Evolutionary conservation across 2,113 vertebrate species (phyloP), one percentile per base, ranked within the genome.

Genomic region (Rana temporaria): DNA sequence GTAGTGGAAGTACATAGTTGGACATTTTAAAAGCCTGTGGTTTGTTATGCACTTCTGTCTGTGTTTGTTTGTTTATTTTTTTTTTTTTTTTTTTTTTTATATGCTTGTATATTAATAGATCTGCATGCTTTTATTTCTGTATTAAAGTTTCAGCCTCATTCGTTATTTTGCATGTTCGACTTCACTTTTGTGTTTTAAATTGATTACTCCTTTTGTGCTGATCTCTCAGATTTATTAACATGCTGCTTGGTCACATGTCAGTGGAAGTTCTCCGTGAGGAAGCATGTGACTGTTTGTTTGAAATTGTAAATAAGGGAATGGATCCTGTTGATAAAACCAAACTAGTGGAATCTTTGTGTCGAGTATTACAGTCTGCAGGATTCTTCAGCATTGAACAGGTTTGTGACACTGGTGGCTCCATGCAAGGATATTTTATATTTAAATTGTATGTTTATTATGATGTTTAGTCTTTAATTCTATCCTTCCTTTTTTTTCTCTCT

Each of bases 241-340:
- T 99, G 91, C 92, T 99, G 91, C 95, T 99, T 90, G 94, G 96
- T 88, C 98, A 99, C 79, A 98, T 99, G 98, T 99, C 97, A 5
- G 92, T 99, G 91, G 96, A 97, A 90, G 97, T 98, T 88, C 95
- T 99, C 8, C 88, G 98, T 22, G 98, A 99, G 90, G 97, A 98
- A 92, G 98, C 98, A 38, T 99, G 98, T 69, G 98, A 99, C 88
- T 99, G 98, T 90, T 94, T 99, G 88, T 98, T 96, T 91, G 98
- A 99, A 91, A 98, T 99, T 70, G 88, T 99, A 90, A 99, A 98
- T 93, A 99, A 99, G 86, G 98, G 98, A 76, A 99, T 99, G 98
- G 98, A 99, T 86, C 98, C 98, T 14, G 90, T 94, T 80, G 98
- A 99, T 85, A 99, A 99, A 91, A 99, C 96, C 89, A 98, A 99